Conservation (phyloP, 2,113 vertebrate species). For the Halichoerus grypus region DNA sequence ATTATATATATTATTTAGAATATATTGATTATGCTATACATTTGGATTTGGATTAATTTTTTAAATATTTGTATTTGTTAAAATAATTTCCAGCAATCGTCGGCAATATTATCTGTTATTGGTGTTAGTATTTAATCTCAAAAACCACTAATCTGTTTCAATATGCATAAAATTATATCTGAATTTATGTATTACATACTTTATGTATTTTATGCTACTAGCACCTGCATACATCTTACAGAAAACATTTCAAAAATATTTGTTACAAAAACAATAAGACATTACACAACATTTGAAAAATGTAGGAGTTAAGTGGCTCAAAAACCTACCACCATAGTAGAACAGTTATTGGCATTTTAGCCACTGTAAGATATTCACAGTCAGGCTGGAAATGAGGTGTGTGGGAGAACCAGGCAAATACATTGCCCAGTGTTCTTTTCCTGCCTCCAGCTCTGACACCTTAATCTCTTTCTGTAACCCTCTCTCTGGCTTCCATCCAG, state of each 20-base stretch:
- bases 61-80: not conserved
- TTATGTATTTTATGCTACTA: not conserved
- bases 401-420: not conserved
- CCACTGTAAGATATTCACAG: not conserved
- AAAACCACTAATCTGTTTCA: not conserved
- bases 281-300: not conserved
- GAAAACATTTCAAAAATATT: not conserved
- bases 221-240: not conserved
- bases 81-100: not conserved
- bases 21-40: not conserved
- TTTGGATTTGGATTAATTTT: not conserved
- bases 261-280: not conserved
- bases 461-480: constrained; percentile 17
- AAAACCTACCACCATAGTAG: not conserved
- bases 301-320: not conserved
- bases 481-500: constrained; percentile 50
- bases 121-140: not conserved
- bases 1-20: constrained; percentile 7
- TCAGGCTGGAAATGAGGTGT: not conserved
- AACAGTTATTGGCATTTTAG: not conserved
- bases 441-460: not conserved
- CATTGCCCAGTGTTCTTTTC: not conserved
- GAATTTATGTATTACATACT: not conserved
- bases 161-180: not conserved
- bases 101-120: not conserved